These are phyloP conservation scores for Mormyrus hasselquistii DNA, from an alignment of 2,797 vertebrate genomes.

Conservation along the genomic window DNA sequence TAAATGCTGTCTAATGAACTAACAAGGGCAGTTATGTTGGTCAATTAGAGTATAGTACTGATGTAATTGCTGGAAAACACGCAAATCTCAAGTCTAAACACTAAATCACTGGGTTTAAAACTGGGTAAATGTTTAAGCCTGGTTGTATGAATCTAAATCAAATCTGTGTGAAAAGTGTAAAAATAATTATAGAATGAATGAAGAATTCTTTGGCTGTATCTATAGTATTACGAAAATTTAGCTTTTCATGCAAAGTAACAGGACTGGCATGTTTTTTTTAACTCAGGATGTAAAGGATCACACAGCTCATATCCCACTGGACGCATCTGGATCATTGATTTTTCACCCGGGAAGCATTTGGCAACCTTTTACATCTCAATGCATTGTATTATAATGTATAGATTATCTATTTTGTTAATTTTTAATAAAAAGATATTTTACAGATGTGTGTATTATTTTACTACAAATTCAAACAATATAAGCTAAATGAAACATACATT, in stretches of 20 bases:
- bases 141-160: not conserved
- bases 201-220: not conserved
- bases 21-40: not conserved
- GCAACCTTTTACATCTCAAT: conserved; percentile 64
- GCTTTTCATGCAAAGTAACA: not conserved
- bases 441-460: not conserved
- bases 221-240: not conserved
- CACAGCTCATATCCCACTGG: not conserved
- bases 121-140: not conserved
- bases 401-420: conserved; percentile 92
- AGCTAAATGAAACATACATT: not conserved
- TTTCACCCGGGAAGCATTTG: conserved; percentile 53
- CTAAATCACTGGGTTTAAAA: conserved; percentile 14
- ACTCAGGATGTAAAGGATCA: not conserved
- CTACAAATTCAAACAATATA: not conserved
- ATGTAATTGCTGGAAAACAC: not conserved
- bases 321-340: not conserved
- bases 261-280: not conserved
- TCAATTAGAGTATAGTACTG: not conserved
- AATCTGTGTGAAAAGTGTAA: not conserved
- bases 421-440: conserved; percentile 68
- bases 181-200: not conserved
- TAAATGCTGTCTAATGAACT: not conserved
- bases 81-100: not conserved
- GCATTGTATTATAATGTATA: conserved; percentile 66